Conservation (phyloP, 2,888 invertebrate genomes). For the Drosophila austrosaltans region DNA sequence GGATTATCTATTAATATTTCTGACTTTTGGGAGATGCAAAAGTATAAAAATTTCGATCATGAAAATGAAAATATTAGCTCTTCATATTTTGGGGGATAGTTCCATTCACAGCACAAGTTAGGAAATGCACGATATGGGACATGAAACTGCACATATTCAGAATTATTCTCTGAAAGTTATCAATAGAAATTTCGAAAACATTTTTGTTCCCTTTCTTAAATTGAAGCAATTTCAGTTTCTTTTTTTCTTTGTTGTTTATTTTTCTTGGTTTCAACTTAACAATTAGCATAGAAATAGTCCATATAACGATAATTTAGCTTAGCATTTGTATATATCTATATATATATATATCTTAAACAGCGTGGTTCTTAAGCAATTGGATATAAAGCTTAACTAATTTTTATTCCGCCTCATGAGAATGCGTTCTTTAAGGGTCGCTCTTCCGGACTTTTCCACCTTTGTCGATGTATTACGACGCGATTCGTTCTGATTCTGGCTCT, state of each 20-base stretch:
- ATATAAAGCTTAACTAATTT: constrained; percentile 48
- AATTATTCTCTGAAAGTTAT: background rate
- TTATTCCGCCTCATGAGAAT: constrained; percentile 80
- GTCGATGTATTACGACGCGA: constrained; percentile 74
- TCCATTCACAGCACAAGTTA: no score
- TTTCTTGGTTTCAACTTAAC: constrained; percentile 41
- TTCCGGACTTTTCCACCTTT: constrained; percentile 78
- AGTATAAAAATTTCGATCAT: no score
- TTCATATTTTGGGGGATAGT: no score
- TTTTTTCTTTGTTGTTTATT: constrained; percentile 15
- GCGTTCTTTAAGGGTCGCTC: constrained; percentile 79
- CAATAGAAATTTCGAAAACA: background rate
- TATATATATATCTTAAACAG: constrained; percentile 31
- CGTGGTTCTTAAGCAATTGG: constrained; percentile 2
- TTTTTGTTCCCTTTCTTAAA: background rate
- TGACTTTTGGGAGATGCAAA: no score
- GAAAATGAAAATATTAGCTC: background rate
- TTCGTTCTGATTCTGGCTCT: constrained; percentile 55
- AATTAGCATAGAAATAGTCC: constrained; percentile 33
- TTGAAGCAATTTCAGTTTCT: constrained; percentile 21
- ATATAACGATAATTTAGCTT: constrained; percentile 43
- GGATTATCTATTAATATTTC: no score
- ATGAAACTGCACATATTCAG: no score
- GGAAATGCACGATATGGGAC: no score
- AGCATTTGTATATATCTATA: constrained; percentile 31